Evolutionary conservation across 2,797 vertebrate species (phyloP).

Genomic region (Neosilurus hyrtlii): DNA sequence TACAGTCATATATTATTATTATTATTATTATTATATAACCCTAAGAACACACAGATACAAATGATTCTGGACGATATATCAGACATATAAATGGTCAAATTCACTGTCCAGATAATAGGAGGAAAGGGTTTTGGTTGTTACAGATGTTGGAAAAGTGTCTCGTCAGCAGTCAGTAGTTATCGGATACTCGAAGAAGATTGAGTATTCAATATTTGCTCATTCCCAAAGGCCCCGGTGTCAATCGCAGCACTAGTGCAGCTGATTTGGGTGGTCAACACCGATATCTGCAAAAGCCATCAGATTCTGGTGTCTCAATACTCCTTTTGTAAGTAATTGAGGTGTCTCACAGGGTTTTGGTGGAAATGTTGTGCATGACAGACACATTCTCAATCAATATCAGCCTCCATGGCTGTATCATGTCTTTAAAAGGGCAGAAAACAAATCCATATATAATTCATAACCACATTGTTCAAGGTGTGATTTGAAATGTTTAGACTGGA

Average conservation of each 20-base stretch:
- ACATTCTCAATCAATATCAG: constrained; percentile 12
- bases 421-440: background rate
- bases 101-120: background rate
- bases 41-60: background rate
- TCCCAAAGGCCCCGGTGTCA: constrained; percentile 35
- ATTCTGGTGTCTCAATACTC: constrained; percentile 35
- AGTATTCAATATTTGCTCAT: constrained; percentile 17
- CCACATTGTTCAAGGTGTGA: background rate
- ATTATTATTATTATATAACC: background rate
- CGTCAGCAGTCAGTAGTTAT: constrained; percentile 39
- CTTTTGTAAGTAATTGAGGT: constrained; percentile 42
- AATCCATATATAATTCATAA: background rate
- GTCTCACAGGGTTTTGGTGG: constrained; percentile 30
- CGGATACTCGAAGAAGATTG: constrained; percentile 42
- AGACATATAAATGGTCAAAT: background rate
- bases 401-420: background rate
- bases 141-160: constrained; percentile 28
- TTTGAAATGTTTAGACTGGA: no score
- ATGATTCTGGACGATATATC: background rate
- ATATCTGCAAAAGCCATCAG: constrained; percentile 44
- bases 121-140: constrained; percentile 10
- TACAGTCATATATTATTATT: background rate
- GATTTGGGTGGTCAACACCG: constrained; percentile 43
- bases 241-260: constrained; percentile 36
- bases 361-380: constrained; percentile 15